Conservation (phyloP, 2,888 invertebrate species). For the Digitonthophagus gazella region DNA sequence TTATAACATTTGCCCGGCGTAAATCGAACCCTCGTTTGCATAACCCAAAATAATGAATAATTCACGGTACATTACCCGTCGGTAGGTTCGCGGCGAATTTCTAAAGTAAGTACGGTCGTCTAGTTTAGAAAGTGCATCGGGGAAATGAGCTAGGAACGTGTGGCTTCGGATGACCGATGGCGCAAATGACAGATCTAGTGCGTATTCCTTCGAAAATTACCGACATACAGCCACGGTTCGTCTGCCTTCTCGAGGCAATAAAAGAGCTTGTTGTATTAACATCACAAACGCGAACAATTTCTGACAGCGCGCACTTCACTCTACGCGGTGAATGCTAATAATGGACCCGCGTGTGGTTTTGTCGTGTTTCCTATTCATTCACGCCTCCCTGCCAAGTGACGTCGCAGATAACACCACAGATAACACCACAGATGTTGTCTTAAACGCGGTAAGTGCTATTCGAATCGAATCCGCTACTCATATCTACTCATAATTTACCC, state of each 20-base stretch:
- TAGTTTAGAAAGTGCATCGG: constrained; percentile 6
- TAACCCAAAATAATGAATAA: background rate
- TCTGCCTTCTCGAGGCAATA: constrained; percentile 9
- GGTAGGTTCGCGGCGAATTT: background rate
- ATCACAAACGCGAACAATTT: constrained; percentile 3
- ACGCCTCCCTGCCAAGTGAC: constrained; percentile 1
- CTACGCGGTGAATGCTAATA: background rate
- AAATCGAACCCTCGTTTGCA: background rate
- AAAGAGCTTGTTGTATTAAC: constrained; percentile 4
- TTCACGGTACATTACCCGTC: background rate
- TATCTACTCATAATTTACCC: background rate
- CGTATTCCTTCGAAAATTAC: constrained; percentile 4
- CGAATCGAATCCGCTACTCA: background rate
- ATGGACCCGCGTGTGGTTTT: constrained; percentile 9
- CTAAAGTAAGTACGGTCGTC: constrained; percentile 5
- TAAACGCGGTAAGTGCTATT: constrained; percentile 2
- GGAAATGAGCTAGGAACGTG: background rate
- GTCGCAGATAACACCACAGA: constrained; percentile 6
- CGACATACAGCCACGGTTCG: background rate
- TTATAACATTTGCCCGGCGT: constrained; percentile 11
- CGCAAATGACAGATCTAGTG: background rate
- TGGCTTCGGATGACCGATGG: constrained; percentile 1
- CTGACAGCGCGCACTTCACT: background rate
- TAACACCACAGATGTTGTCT: constrained; percentile 4
- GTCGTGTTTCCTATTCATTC: constrained; percentile 7